A percentile compares a stretch with the other conserved stretches of the same genome.
phyloP scores from a whole-genome alignment of 2,888 invertebrate genomes.

The Pseudococcus viburni region DNA sequence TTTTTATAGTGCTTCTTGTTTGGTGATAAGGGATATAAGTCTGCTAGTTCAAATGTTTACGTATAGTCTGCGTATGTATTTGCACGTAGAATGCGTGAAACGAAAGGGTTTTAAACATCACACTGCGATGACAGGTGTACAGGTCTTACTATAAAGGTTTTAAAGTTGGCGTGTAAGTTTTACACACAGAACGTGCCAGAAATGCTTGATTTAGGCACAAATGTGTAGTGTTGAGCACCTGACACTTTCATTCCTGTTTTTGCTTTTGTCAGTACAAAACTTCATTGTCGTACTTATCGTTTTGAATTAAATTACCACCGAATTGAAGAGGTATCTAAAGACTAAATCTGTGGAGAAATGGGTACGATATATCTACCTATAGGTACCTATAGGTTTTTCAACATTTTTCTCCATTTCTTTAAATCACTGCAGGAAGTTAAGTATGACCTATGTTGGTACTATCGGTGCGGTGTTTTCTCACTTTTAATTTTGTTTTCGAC shows the following conservation, averaged over 20 bases:
- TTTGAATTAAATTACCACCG: constrained; percentile 23
- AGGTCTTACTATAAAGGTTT: constrained; percentile 40
- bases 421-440: too few relatives aligned
- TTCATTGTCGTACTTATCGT: constrained; percentile 46
- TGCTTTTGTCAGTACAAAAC: constrained; percentile 10
- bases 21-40: background rate
- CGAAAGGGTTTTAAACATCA: constrained; percentile 57
- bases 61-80: background rate
- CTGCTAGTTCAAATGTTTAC: constrained; percentile 14
- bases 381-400: too few relatives aligned
- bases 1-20: background rate
- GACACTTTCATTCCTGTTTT: constrained; percentile 61
- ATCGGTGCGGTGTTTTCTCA: too few relatives aligned
- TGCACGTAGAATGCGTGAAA: constrained; percentile 46
- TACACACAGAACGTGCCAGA: constrained; percentile 40
- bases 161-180: constrained; percentile 61
- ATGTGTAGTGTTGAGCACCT: constrained; percentile 49
- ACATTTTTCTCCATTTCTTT: too few relatives aligned
- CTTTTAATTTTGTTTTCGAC: too few relatives aligned
- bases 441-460: too few relatives aligned
- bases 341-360: background rate
- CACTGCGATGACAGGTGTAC: constrained; percentile 60
- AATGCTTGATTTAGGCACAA: constrained; percentile 52
- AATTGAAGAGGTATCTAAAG: background rate
- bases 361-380: too few relatives aligned